Percentiles rank a stretch among this genome's conserved stretches.
Conservation (phyloP, 2,113 vertebrate genomes). For the Daphoenositta chrysoptera region DNA sequence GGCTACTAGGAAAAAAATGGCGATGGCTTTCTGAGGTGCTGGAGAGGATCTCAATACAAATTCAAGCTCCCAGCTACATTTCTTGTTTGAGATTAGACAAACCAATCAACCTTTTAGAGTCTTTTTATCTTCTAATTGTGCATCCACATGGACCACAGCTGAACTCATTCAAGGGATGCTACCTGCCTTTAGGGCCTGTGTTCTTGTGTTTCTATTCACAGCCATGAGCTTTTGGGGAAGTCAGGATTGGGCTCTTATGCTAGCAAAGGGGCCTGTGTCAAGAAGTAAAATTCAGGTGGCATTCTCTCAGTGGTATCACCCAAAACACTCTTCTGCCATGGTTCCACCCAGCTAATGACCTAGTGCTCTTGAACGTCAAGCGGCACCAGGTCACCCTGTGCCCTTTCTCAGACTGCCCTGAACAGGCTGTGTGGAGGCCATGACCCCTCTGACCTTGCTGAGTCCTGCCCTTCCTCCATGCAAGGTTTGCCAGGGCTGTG, state of each 20-base stretch:
- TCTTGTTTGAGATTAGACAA: neutral
- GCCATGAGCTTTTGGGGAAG: neutral
- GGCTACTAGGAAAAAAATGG: neutral
- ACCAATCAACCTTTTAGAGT: neutral
- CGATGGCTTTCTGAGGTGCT: neutral
- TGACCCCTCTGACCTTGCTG: neutral
- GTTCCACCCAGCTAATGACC: neutral
- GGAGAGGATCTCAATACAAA: neutral
- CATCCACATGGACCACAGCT: neutral
- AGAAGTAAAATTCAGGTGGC: neutral
- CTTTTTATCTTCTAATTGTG: neutral
- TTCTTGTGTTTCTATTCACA: neutral
- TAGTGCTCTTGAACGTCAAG: neutral
- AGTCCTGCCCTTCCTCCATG: neutral
- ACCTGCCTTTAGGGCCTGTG: neutral
- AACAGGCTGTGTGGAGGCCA: neutral
- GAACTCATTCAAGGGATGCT: neutral
- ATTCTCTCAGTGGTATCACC: neutral
- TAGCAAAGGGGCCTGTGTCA: neutral
- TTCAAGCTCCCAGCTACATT: neutral
- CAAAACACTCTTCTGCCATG: neutral
- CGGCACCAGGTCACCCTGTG: accelerated
- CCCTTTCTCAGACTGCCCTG: neutral
- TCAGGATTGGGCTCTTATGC: neutral
- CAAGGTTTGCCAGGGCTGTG: neutral